Evolutionary conservation across 1,140 invertebrate genomes (phyloP).

Genomic region (Thaumatotibia leucotreta): DNA sequence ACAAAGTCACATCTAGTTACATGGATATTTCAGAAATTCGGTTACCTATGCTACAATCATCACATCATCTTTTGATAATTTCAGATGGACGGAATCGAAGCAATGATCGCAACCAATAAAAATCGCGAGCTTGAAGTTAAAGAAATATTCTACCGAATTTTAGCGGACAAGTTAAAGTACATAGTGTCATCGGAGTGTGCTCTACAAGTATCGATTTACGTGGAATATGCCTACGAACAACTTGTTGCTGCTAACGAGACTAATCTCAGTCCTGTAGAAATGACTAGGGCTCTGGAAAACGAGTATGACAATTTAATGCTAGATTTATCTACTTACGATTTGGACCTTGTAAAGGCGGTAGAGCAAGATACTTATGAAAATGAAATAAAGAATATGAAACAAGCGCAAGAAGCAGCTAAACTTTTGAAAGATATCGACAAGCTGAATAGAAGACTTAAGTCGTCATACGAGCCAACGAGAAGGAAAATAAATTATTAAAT

Average conservation of each 20-base stretch:
- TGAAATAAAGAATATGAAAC: conserved; percentile 74
- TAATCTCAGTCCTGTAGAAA: conserved; percentile 75
- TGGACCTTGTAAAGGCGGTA: conserved; percentile 74
- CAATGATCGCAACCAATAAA: conserved; percentile 47
- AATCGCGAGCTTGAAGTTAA: conserved; percentile 53
- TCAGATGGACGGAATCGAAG: conserved; percentile 52
- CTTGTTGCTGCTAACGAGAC: conserved; percentile 77
- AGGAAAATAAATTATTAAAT: conserved; percentile 19
- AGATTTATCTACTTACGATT: conserved; percentile 77
- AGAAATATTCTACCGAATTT: conserved; percentile 48
- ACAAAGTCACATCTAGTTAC: too few species aligned
- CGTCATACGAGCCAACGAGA: conserved; percentile 70
- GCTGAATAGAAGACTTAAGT: conserved; percentile 68
- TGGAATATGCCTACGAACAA: conserved; percentile 81
- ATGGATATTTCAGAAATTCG: too few species aligned
- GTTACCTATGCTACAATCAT: too few species aligned
- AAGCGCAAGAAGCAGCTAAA: conserved; percentile 77
- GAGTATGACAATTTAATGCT: conserved; percentile 77
- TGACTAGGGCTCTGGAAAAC: conserved; percentile 79
- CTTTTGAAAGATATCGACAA: conserved; percentile 77
- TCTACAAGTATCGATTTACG: conserved; percentile 78
- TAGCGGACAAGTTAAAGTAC: conserved; percentile 50
- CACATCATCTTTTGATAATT: too few species aligned
- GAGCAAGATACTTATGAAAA: conserved; percentile 79
- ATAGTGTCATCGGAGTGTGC: conserved; percentile 77